Evolutionary conservation across 2,888 invertebrate species (phyloP), one percentile per base, ranked within the genome.

Genomic region (Coelinius sp.): DNA sequence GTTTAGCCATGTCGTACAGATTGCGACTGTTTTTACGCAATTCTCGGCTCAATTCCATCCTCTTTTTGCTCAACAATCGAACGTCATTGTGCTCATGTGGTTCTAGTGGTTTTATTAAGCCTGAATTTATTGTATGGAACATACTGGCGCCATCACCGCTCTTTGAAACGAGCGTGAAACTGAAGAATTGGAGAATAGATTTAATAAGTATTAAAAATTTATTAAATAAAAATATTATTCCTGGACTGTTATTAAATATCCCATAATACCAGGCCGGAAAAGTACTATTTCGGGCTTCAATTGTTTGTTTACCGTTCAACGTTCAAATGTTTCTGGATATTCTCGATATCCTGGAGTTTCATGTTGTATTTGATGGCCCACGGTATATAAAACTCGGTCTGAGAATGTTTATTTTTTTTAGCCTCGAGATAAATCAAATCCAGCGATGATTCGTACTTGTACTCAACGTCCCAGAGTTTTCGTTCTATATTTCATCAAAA

Each of bases 381-480:
- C 6, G 90, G 90, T 49, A 90, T 64, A 79, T 89, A 90, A 52
- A 88, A 82, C 76, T 88, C 86, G 12, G 67, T 67, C 10, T 80
- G 76, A 7, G 83, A 83, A 14, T 82, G 77, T 78, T 87, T 86
- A 0, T 76, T 82, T 74, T 84, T 87, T 76, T 83, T 88, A 1
- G 87, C 90, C 70, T 85, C 86, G 22, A 90, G 81, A 72, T 89
- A 89, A 38, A 90, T 80, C 52, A 87, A 78, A 71, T 88, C 83
- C 10, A 89, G 74, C 5, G 75, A 75, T n/a, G 85, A 71, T 17
- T 88, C 84, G 74, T 86, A 89, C 24, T 85, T 85, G 76, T 90
- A 89, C 38, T 87, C 80, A 1, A 90, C 88, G 77, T 89, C 85
- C 88, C 89, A 89, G 67, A 89, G 88, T 75, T 70, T 73, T 70